Percentiles rank a stretch among this genome's conserved stretches.
phyloP scores from a whole-genome alignment of 1,140 invertebrate species.

The Sogatella furcifera region DNA sequence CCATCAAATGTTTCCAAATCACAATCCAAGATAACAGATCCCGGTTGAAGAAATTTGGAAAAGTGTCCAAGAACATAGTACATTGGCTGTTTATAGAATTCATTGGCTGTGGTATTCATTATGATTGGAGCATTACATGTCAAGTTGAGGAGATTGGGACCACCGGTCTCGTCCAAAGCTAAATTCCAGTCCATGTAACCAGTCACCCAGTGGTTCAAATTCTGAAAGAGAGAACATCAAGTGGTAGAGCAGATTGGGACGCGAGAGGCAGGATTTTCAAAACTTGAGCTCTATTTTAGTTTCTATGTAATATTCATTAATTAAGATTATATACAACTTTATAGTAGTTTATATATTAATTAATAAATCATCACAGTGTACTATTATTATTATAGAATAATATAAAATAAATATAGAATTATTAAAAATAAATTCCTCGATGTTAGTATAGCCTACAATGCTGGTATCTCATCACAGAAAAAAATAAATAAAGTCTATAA shows the following conservation, averaged over 20 bases:
- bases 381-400: too few species aligned
- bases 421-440: too few species aligned
- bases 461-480: too few species aligned
- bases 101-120: conserved; percentile 47
- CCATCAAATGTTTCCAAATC: not conserved
- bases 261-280: conserved; percentile 11
- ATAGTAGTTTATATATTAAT: too few species aligned
- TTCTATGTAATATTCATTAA: too few species aligned
- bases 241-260: not conserved
- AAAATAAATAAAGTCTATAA: too few species aligned
- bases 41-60: conserved; percentile 64
- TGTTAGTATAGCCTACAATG: too few species aligned
- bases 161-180: conserved; percentile 61
- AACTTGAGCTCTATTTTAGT: too few species aligned
- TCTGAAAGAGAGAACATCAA: conserved; percentile 36
- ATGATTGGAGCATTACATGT: conserved; percentile 69
- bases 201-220: conserved; percentile 54
- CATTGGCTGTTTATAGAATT: conserved; percentile 84
- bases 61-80: conserved; percentile 82
- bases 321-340: too few species aligned
- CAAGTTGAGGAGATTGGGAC: conserved; percentile 69
- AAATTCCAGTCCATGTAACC: conserved; percentile 90
- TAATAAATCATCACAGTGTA: too few species aligned
- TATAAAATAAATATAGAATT: too few species aligned
- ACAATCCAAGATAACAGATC: conserved; percentile 39